Percentiles rank a stretch among this genome's conserved stretches.
phyloP scores from a whole-genome alignment of 2,113 vertebrate species.

The Lanius collurio region DNA sequence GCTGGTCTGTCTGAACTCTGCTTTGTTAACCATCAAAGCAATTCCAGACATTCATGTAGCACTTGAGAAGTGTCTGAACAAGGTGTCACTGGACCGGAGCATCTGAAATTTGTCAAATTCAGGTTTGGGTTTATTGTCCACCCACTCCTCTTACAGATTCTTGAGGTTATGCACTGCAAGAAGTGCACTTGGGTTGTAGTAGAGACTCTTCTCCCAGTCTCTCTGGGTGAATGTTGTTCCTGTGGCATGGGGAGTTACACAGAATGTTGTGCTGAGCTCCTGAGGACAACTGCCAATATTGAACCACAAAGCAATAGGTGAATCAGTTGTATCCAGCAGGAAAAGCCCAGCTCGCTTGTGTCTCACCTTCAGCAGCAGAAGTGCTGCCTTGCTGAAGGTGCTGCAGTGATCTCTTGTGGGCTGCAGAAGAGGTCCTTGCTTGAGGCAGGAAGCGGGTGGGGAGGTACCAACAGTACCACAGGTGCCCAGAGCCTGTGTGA shows the following conservation, averaged over 20 bases:
- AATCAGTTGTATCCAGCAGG: neutral
- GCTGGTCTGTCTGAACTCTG: neutral
- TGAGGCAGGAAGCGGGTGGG: neutral
- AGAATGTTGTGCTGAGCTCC: neutral
- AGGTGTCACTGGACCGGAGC: neutral
- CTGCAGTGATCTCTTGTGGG: neutral
- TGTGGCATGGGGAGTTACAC: neutral
- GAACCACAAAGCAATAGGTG: neutral
- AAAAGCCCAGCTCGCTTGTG: neutral
- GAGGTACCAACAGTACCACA: neutral
- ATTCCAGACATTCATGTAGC: neutral
- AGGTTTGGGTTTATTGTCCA: neutral
- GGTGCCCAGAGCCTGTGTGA: fast-evolving
- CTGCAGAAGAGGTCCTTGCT: neutral
- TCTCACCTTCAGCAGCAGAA: neutral
- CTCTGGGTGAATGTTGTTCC: neutral
- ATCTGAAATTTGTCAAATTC: neutral
- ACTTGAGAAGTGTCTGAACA: neutral
- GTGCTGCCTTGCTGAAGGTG: neutral
- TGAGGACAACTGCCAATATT: neutral
- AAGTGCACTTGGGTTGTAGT: neutral
- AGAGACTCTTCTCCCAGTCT: neutral
- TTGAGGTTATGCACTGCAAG: neutral
- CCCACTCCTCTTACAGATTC: neutral
- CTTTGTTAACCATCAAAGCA: neutral